Evolutionary conservation across 2,888 invertebrate species (phyloP).

Genomic region (Dermolepida albohirtum): DNA sequence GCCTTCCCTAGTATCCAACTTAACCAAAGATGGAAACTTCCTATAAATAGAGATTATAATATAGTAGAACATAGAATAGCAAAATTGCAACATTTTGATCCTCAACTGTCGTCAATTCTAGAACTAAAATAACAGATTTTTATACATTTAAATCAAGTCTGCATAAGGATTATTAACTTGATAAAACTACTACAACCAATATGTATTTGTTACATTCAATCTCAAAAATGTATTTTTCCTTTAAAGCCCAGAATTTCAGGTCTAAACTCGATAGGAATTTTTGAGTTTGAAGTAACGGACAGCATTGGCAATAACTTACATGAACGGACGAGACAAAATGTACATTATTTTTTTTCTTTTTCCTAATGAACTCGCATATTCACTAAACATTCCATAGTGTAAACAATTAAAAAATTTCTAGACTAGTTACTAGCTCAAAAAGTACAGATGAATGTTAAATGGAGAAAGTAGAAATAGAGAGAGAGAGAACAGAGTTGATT

Average conservation of each 20-base stretch:
- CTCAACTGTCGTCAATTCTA: constrained; percentile 20
- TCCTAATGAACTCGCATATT: constrained; percentile 18
- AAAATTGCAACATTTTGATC: constrained; percentile 5
- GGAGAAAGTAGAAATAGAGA: constrained; percentile 6
- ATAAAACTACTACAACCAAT: constrained; percentile 14
- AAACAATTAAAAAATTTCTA: constrained; percentile 25
- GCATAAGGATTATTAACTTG: constrained; percentile 16
- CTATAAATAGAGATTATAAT: constrained; percentile 6
- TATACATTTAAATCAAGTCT: constrained; percentile 31
- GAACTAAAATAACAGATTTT: constrained; percentile 33
- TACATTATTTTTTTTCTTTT: constrained; percentile 10
- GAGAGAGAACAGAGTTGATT: constrained; percentile 4
- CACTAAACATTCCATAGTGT: constrained; percentile 28
- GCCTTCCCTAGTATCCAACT: not conserved
- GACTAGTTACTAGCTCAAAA: constrained; percentile 14
- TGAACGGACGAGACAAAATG: constrained; percentile 21
- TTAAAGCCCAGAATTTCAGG: constrained; percentile 2
- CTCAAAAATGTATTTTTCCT: constrained; percentile 18
- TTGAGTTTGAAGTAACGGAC: constrained; percentile 20
- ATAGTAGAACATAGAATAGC: not conserved
- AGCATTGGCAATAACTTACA: constrained; percentile 2
- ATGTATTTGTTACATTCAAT: constrained; percentile 6
- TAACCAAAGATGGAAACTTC: not conserved
- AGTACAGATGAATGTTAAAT: constrained; percentile 13
- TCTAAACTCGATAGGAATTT: constrained; percentile 24